These are phyloP conservation scores for Meteorus colon DNA, from an alignment of 2,888 invertebrate genomes.

Conservation along the genomic window DNA sequence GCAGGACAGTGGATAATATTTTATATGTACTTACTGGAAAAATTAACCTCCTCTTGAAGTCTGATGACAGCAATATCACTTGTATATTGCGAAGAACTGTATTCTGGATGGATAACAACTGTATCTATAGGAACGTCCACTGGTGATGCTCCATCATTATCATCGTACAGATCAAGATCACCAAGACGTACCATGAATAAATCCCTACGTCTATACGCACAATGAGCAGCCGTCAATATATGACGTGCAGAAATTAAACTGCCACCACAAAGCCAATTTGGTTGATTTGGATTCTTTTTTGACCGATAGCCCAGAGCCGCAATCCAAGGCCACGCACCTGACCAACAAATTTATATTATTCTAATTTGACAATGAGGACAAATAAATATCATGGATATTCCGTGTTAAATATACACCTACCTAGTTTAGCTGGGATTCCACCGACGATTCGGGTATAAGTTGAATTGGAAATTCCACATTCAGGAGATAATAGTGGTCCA, in stretches of 20 bases:
- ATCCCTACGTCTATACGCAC: constrained; percentile 78
- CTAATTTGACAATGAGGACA: no score
- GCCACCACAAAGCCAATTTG: constrained; percentile 80
- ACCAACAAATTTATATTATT: no score
- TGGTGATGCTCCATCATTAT: constrained; percentile 77
- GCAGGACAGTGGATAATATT: neutral
- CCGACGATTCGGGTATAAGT: constrained; percentile 81
- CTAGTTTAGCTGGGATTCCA: constrained; percentile 79
- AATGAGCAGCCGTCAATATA: constrained; percentile 87
- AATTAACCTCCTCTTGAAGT: constrained; percentile 76
- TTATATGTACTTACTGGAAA: constrained; percentile 74
- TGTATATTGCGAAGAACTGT: constrained; percentile 77
- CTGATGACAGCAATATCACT: constrained; percentile 88
- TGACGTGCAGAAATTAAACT: constrained; percentile 80
- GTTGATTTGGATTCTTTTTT: constrained; percentile 69
- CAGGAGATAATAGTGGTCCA: constrained; percentile 59
- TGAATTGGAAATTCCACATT: constrained; percentile 80
- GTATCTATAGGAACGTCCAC: constrained; percentile 79
- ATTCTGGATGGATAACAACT: constrained; percentile 81
- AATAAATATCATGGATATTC: no score
- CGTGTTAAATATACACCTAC: constrained; percentile 64
- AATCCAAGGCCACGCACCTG: constrained; percentile 89
- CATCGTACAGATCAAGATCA: constrained; percentile 83
- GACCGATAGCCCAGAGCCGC: constrained; percentile 82
- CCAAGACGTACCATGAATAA: constrained; percentile 84